Percentiles rank a stretch among this genome's conserved stretches.
phyloP scores from a whole-genome alignment of 2,113 vertebrate species.

The Rhabdomys dilectus region DNA sequence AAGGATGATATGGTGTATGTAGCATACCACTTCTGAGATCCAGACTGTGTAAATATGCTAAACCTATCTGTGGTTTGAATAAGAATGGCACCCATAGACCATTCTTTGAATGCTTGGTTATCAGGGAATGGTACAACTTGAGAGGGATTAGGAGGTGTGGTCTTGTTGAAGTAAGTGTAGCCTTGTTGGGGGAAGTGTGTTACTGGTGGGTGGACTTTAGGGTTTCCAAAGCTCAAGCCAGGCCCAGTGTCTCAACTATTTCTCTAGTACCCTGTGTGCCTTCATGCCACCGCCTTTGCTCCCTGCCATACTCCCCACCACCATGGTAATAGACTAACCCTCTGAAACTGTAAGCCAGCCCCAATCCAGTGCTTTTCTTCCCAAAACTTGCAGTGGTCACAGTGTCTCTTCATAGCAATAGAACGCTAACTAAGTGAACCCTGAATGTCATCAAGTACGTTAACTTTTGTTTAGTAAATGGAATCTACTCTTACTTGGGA shows the following conservation, averaged over 20 bases:
- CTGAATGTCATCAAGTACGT: background rate
- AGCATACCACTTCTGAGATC: background rate
- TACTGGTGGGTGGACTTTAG: background rate
- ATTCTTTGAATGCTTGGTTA: background rate
- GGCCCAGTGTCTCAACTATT: background rate
- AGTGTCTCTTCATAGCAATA: background rate
- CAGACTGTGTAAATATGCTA: background rate
- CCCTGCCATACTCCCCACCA: background rate
- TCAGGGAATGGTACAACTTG: background rate
- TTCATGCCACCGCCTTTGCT: background rate
- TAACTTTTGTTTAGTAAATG: constrained; percentile 43
- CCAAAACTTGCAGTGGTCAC: background rate
- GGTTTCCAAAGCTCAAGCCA: background rate
- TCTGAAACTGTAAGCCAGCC: background rate
- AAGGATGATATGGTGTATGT: background rate
- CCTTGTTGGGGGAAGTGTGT: background rate
- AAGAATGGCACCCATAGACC: background rate
- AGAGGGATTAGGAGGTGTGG: background rate
- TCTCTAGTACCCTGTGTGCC: background rate
- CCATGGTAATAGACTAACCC: background rate
- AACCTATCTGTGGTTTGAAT: background rate
- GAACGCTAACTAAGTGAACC: background rate
- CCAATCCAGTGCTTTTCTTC: background rate
- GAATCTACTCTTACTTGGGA: background rate
- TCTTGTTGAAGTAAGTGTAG: background rate